A percentile compares a stretch with the other conserved stretches of the same genome.
Conservation (phyloP, 2,113 vertebrate genomes). For the Psephotus haematonotus region DNA sequence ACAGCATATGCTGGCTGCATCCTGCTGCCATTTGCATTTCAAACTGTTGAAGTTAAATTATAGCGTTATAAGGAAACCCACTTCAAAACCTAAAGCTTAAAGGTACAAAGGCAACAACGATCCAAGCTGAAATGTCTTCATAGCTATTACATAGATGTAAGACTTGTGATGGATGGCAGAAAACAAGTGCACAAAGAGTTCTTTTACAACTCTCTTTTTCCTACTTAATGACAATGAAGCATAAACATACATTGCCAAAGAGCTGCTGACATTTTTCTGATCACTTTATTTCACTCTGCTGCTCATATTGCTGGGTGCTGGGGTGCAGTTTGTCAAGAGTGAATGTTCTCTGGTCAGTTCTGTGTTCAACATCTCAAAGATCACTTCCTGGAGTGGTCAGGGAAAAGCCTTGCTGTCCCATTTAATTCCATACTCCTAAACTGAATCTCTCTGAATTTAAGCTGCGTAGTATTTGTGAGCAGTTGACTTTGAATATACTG, state of each 20-base stretch:
- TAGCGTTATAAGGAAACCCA: neutral
- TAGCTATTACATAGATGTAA: neutral
- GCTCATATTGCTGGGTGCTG: neutral
- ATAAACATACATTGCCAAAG: neutral
- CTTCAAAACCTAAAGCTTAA: neutral
- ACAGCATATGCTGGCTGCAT: constrained; percentile 23
- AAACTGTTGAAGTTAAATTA: neutral
- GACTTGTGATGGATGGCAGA: neutral
- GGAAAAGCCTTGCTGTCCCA: neutral
- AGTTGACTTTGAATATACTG: neutral
- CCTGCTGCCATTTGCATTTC: constrained; percentile 21
- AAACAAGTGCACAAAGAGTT: neutral
- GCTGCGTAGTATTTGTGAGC: neutral
- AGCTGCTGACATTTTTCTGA: neutral
- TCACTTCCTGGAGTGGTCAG: neutral
- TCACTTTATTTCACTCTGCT: neutral
- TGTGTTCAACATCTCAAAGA: neutral
- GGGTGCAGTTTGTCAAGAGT: neutral
- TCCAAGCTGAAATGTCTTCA: neutral
- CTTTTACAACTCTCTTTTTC: neutral
- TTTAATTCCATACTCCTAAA: neutral
- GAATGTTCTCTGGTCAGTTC: neutral
- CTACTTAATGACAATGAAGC: neutral
- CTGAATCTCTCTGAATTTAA: neutral
- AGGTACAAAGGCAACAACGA: neutral